Evolutionary conservation across 2,113 vertebrate species (phyloP).

Genomic region (Orcinus orca): DNA sequence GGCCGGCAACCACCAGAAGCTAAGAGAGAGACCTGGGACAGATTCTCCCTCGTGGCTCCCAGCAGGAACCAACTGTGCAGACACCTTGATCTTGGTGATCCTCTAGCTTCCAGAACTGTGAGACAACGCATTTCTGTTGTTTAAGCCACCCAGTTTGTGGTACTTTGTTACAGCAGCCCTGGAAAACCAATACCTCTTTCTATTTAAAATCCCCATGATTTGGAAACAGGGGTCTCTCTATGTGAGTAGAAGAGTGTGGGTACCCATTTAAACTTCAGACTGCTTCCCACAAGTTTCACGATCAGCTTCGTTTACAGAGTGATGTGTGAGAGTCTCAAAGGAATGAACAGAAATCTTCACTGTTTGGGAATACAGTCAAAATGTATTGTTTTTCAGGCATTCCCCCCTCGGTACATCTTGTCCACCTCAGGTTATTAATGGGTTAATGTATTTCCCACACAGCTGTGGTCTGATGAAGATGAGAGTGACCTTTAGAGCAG

Average conservation of each 20-base stretch:
- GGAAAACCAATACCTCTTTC: not conserved
- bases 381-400: not conserved
- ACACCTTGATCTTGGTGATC: not conserved
- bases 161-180: not conserved
- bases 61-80: not conserved
- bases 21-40: rapidly evolving
- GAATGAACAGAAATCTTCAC: slow-evolving; percentile 51
- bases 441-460: not conserved
- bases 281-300: not conserved
- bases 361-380: slow-evolving; percentile 62
- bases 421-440: slow-evolving; percentile 17
- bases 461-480: slow-evolving; percentile 19
- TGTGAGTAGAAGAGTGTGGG: not conserved
- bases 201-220: not conserved
- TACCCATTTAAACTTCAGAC: not conserved
- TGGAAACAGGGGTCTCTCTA: not conserved
- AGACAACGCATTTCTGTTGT: not conserved
- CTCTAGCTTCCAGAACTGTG: not conserved
- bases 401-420: slow-evolving; percentile 42
- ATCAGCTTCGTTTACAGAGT: not conserved
- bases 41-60: not conserved
- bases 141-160: not conserved
- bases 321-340: not conserved
- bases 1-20: not conserved
- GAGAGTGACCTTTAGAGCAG: not conserved